phyloP scores from a whole-genome alignment of 2,888 invertebrate genomes.

The Hydraecia micacea region DNA sequence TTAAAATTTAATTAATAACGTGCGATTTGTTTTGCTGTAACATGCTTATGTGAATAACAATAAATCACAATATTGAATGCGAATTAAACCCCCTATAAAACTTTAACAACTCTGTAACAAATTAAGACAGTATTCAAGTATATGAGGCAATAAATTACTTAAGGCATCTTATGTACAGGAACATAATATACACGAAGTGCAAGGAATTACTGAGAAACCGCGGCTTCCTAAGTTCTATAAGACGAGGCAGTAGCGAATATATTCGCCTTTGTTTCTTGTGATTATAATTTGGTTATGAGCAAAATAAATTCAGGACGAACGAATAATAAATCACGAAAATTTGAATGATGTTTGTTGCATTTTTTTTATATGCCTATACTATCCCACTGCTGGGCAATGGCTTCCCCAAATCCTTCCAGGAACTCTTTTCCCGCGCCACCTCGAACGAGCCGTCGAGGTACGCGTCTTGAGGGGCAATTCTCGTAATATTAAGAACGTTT shows the following conservation, averaged over 20 bases:
- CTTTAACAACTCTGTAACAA: not conserved
- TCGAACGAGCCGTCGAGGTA: too few relatives aligned
- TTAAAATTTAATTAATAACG: not conserved
- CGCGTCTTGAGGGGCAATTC: too few relatives aligned
- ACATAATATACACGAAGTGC: conserved; percentile 15
- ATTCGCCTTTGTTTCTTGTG: not conserved
- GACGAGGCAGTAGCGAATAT: not conserved
- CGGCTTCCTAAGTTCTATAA: conserved; percentile 22
- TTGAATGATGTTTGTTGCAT: not conserved
- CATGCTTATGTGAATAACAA: not conserved
- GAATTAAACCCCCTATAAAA: not conserved
- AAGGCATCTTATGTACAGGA: conserved; percentile 2
- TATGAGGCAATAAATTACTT: conserved; percentile 27
- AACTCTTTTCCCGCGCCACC: too few relatives aligned
- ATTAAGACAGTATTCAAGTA: not conserved
- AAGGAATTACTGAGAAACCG: conserved; percentile 36
- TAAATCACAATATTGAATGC: not conserved
- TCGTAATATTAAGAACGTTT: too few relatives aligned
- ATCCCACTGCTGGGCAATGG: too few relatives aligned
- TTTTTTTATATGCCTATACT: too few relatives aligned
- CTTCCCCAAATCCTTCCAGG: too few relatives aligned
- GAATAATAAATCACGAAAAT: not conserved
- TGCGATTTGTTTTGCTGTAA: not conserved
- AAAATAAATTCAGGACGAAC: not conserved
- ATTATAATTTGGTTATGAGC: not conserved